A percentile compares a stretch with the other conserved stretches of the same genome.
Evolutionary conservation across 2,888 invertebrate species (phyloP).

Genomic region (Tiphia femorata): DNA sequence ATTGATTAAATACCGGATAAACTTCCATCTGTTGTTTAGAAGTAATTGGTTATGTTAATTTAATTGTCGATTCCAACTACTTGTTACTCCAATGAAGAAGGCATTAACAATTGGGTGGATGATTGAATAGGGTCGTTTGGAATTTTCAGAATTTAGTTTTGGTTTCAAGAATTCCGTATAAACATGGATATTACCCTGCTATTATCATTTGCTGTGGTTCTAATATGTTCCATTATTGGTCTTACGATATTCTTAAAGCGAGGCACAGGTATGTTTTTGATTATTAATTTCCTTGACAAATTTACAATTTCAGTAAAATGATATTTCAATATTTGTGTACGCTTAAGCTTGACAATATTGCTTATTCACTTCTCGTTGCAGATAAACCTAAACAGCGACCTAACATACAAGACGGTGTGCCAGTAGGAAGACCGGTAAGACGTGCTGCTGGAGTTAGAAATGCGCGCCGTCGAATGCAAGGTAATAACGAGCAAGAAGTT

Average conservation of each 20-base stretch:
- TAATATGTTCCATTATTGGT: slow-evolving; percentile 46
- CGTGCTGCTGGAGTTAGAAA: slow-evolving; percentile 82
- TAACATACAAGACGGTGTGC: slow-evolving; percentile 1
- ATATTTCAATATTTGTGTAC: background rate
- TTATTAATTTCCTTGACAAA: background rate
- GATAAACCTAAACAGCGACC: background rate
- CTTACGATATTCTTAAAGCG: slow-evolving; percentile 45
- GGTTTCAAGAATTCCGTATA: background rate
- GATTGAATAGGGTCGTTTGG: too few relatives aligned
- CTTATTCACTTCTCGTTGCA: background rate
- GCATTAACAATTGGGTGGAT: too few relatives aligned
- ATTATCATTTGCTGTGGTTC: slow-evolving; percentile 40
- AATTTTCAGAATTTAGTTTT: too few relatives aligned
- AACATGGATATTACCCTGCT: slow-evolving; percentile 59
- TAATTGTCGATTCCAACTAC: too few relatives aligned
- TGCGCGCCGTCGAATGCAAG: slow-evolving; percentile 77
- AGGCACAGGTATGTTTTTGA: slow-evolving; percentile 39
- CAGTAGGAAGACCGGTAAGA: slow-evolving; percentile 59
- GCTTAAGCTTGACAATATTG: background rate
- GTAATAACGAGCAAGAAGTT: slow-evolving; percentile 67
- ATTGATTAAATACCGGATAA: too few relatives aligned
- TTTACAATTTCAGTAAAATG: background rate
- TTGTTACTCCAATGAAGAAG: too few relatives aligned
- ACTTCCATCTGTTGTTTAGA: too few relatives aligned
- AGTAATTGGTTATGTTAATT: too few relatives aligned